Base-by-base conservation (phyloP, 2,888 invertebrate genomes). In the Drosophila nr. medialis region DNA sequence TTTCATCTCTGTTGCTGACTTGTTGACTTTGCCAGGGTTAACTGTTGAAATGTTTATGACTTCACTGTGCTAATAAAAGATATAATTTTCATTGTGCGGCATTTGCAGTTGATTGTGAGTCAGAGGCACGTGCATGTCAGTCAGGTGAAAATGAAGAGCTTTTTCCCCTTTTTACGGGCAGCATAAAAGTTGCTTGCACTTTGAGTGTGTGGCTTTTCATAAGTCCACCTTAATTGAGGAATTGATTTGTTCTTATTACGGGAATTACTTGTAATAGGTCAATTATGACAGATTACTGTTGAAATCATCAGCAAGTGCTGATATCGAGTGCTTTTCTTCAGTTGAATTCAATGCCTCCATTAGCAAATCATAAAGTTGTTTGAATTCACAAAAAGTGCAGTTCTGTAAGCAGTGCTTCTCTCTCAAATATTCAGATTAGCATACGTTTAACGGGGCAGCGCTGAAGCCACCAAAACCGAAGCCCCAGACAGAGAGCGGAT, bases 41-140 rank as follows among this genome's bases (percentile, higher is more conserved):
- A 89, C 87, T 89, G 81, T 77, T 76, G 89, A 86, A 85, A 77
- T 86, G 86, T 89, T 86, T 86, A 89, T 86, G 87, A 83, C 86
- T 89, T 86, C 89, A 86, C 86, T 86, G 83, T 81, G 81, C 88
- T 87, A 87, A 85, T 85, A 87, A 85, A 87, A 79, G 79, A 81
- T 85, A 85, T 81, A 74, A 85, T 87, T 87, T 85, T 67, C 73
- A 69, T 72, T 62, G 61, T 49, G 42, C 24, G 36, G 24, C n/a
- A 54, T 8, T 42, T 36, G 29, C 24, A 13, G 10, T 42, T 42
- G 21, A 18, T 29, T 40, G 29, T 29, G 11, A 36, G 24, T 48
- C 11, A 27, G 36, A 45, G 75, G 64, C 72, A 79, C 79, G 75
- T 77, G 50, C 67, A 49, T 38, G 48, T 61, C 48, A 51, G 66